These are phyloP conservation scores for Macroramphosus scolopax DNA, from an alignment of 2,797 vertebrate species.

Conservation along the genomic window DNA sequence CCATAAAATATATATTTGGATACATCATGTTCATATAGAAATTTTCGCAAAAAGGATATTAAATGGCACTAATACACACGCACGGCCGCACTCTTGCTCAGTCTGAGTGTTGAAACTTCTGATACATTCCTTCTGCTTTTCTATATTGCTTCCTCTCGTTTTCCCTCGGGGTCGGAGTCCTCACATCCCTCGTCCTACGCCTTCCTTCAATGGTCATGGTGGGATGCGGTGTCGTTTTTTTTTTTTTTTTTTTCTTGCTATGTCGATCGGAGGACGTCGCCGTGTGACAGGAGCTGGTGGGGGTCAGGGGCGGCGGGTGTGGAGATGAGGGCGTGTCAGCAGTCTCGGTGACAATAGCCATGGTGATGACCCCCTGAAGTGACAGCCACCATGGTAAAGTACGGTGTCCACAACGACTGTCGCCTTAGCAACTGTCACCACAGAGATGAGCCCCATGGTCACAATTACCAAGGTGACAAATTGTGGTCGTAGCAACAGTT, in stretches of 20 bases:
- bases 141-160: slow-evolving; percentile 60
- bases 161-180: too few relatives aligned
- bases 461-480: slow-evolving; percentile 59
- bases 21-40: slow-evolving; percentile 50
- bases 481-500: slow-evolving; percentile 25
- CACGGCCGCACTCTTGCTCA: slow-evolving; percentile 48
- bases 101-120: slow-evolving; percentile 41
- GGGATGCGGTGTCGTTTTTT: too few relatives aligned
- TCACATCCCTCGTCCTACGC: slow-evolving; percentile 37
- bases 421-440: slow-evolving; percentile 55
- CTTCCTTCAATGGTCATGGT: slow-evolving; percentile 25
- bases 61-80: slow-evolving; percentile 53
- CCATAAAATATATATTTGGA: slow-evolving; percentile 65
- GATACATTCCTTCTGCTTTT: slow-evolving; percentile 64
- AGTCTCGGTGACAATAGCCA: slow-evolving; percentile 50
- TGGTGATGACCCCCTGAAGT: slow-evolving; percentile 31
- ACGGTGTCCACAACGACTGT: slow-evolving; percentile 45
- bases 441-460: slow-evolving; percentile 30
- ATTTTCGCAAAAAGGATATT: slow-evolving; percentile 58
- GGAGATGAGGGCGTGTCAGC: slow-evolving; percentile 62
- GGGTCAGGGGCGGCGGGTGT: slow-evolving; percentile 21
- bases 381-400: slow-evolving; percentile 40
- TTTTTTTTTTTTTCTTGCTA: too few relatives aligned
- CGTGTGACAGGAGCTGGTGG: slow-evolving; percentile 47
- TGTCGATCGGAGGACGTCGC: slow-evolving; percentile 53